Evolutionary conservation across 2,888 invertebrate species (phyloP).

Genomic region (Cephonodes hylas): DNA sequence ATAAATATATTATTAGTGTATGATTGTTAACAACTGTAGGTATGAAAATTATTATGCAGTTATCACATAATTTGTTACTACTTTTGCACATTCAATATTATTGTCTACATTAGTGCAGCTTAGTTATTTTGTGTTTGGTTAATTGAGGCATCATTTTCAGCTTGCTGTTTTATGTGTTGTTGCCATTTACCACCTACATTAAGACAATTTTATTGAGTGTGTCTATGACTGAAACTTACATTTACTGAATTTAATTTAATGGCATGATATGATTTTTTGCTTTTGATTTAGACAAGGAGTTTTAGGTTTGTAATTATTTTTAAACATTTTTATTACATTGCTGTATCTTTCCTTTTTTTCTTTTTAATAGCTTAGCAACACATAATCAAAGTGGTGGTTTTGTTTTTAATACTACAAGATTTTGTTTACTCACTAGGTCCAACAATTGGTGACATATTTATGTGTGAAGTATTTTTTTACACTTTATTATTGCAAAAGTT

Average conservation of each 20-base stretch:
- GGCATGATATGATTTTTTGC: constrained; percentile 11
- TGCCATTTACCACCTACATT: background rate
- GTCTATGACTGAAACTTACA: background rate
- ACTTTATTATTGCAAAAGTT: background rate
- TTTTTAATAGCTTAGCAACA: constrained; percentile 52
- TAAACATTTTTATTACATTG: constrained; percentile 32
- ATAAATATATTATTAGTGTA: constrained; percentile 5
- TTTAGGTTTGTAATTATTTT: constrained; percentile 25
- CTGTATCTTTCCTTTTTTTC: constrained; percentile 42
- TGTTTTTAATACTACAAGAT: constrained; percentile 18
- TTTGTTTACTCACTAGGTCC: background rate
- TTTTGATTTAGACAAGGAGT: constrained; percentile 1
- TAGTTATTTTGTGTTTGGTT: background rate
- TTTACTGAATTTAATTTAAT: background rate
- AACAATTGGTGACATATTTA: background rate
- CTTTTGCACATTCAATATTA: background rate
- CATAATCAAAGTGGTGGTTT: constrained; percentile 56
- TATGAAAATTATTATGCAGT: constrained; percentile 6
- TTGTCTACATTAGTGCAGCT: background rate
- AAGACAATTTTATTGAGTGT: background rate
- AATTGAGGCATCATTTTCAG: background rate
- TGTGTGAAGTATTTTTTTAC: background rate
- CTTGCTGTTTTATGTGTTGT: background rate
- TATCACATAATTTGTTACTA: background rate
- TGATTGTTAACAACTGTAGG: constrained; percentile 8